A percentile compares a stretch with the other conserved stretches of the same genome.
Conservation (phyloP, 2,888 invertebrate genomes). For the Dromius quadrimaculatus region DNA sequence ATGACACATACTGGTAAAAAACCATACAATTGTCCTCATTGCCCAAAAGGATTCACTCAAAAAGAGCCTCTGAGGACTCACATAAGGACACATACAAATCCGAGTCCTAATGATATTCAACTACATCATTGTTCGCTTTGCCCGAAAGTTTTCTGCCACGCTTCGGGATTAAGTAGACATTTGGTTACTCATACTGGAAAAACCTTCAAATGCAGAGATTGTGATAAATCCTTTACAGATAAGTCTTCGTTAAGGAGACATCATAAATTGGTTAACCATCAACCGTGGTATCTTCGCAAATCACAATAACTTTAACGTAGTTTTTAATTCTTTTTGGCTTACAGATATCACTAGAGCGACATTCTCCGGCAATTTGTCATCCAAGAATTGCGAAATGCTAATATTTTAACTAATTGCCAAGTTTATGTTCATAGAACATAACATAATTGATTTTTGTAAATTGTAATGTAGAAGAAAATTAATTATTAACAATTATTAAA, state of each 20-base stretch:
- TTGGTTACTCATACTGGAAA: constrained; percentile 75
- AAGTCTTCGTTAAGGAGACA: constrained; percentile 79
- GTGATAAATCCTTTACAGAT: constrained; percentile 78
- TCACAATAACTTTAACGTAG: too few relatives aligned
- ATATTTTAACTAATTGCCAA: too few relatives aligned
- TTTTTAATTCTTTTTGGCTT: too few relatives aligned
- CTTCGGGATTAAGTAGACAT: constrained; percentile 78
- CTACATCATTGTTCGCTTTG: constrained; percentile 77
- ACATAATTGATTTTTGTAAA: too few relatives aligned
- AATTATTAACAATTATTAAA: too few relatives aligned
- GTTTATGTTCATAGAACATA: too few relatives aligned
- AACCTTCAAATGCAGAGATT: constrained; percentile 74
- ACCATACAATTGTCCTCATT: constrained; percentile 75
- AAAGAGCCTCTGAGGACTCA: constrained; percentile 77
- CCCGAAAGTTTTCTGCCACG: constrained; percentile 73
- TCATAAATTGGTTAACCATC: constrained; percentile 64
- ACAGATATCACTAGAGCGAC: too few relatives aligned
- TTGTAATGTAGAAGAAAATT: too few relatives aligned
- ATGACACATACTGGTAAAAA: constrained; percentile 73
- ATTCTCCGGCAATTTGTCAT: too few relatives aligned
- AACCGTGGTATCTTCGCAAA: constrained; percentile 53
- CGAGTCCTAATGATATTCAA: constrained; percentile 70
- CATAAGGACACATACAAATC: constrained; percentile 71
- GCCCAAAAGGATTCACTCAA: constrained; percentile 79
- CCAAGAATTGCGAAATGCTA: too few relatives aligned